Percentiles rank a stretch among this genome's conserved stretches.
These are phyloP conservation scores for Caenorhabditis drosophilae DNA, from an alignment of 2,888 invertebrate species.

Conservation along the genomic window DNA sequence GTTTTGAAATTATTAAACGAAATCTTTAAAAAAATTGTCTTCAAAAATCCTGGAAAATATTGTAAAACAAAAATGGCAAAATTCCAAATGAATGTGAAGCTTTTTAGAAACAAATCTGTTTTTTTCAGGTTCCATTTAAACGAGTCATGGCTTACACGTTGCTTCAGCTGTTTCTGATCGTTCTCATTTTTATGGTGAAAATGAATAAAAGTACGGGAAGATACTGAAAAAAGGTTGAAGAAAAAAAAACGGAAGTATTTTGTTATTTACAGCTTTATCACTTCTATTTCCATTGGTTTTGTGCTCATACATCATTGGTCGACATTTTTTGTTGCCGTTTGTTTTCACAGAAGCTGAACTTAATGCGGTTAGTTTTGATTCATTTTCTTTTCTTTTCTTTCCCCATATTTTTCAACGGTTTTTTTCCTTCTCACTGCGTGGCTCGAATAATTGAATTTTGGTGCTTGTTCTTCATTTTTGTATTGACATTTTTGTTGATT, in stretches of 20 bases:
- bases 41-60: too few species aligned
- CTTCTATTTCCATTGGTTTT: slow-evolving; percentile 92
- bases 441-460: too few species aligned
- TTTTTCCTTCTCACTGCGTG: too few species aligned
- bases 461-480: neutral
- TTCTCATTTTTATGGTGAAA: slow-evolving; percentile 17
- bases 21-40: too few species aligned
- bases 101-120: too few species aligned
- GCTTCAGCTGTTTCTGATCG: slow-evolving; percentile 13
- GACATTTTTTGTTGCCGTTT: slow-evolving; percentile 69
- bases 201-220: slow-evolving; percentile 17
- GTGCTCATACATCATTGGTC: slow-evolving; percentile 84
- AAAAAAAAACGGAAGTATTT: neutral
- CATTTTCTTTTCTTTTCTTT: too few species aligned
- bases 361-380: slow-evolving; percentile 48
- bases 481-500: too few species aligned
- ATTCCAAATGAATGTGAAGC: too few species aligned
- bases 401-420: too few species aligned
- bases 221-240: neutral
- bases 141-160: slow-evolving; percentile 19
- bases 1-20: too few species aligned
- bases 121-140: slow-evolving; percentile 28
- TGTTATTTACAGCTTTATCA: slow-evolving; percentile 75
- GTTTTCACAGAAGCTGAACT: slow-evolving; percentile 54
- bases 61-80: too few species aligned